Percentiles rank a stretch among this genome's conserved stretches.
These are phyloP conservation scores for Neodontobutis hainanensis DNA, from an alignment of 2,113 vertebrate species.

Conservation along the genomic window DNA sequence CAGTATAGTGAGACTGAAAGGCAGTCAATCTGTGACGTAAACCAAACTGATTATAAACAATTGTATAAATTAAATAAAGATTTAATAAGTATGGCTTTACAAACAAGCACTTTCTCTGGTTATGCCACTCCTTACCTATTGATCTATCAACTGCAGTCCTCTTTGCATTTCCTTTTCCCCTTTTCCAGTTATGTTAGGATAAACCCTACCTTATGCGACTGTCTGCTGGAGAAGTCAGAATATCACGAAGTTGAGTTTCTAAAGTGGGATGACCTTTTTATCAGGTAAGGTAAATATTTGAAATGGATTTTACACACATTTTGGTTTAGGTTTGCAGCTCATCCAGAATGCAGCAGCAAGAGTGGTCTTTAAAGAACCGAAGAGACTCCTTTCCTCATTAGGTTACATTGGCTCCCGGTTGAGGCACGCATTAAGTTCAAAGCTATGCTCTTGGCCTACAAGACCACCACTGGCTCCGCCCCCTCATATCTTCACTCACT, in stretches of 20 bases:
- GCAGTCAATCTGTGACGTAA: too few relatives aligned
- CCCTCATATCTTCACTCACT: too few relatives aligned
- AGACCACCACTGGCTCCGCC: too few relatives aligned
- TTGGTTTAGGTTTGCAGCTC: too few relatives aligned
- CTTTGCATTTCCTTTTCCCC: not conserved
- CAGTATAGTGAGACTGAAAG: conserved; percentile 5
- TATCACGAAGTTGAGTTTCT: conserved; percentile 84
- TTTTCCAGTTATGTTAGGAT: conserved; percentile 85
- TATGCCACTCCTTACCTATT: not conserved
- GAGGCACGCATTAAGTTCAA: too few relatives aligned
- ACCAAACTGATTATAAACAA: not conserved
- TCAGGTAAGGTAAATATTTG: conserved; percentile 78
- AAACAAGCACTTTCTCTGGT: not conserved
- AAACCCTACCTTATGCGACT: conserved; percentile 89
- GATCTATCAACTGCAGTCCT: not conserved
- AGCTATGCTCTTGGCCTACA: too few relatives aligned
- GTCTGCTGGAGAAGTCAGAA: conserved; percentile 89
- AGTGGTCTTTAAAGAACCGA: too few relatives aligned
- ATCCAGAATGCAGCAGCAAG: too few relatives aligned
- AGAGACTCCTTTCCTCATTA: too few relatives aligned
- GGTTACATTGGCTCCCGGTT: too few relatives aligned
- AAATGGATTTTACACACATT: too few relatives aligned
- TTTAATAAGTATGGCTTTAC: conserved; percentile 2
- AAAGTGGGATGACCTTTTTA: conserved; percentile 91
- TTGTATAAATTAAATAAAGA: conserved; percentile 5